Base-by-base conservation (phyloP, 2,888 invertebrate genomes). In the Ypsolopha sequella region DNA sequence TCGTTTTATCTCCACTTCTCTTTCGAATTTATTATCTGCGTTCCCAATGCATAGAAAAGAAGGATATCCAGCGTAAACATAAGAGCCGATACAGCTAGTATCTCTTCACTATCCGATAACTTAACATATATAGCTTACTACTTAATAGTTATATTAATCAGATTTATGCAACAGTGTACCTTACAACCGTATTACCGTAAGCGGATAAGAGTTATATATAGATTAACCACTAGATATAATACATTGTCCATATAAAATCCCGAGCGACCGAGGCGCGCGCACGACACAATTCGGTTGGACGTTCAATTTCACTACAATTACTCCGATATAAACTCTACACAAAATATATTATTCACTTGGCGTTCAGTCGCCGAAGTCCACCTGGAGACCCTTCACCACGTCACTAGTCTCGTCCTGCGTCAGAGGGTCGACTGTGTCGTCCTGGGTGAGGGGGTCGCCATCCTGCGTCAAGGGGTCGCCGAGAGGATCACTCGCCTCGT, bases 91-190 rank as follows among this genome's bases (percentile, higher is more conserved):
- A 73, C 67, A 64, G 60, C 66, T 69, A 69, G 65, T 62, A 68
- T 68, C 71, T 72, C 73, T 62, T 64, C 70, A 73, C 73, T 70
- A 73, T 73, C 72, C 73, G 73, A 67, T 68, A 73, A 73, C 78
- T 76, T 73, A 80, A 65, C 70, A 11, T 41, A 33, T 65, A 63
- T 76, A 77, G 65, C 72, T 77, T 77, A 78, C 68, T 60, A 68
- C 71, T 77, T 75, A 75, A 70, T 70, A 63, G 68, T 76, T 76
- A 81, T 75, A 77, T 78, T 80, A 82, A 80, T 82, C 82, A 80
- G 81, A 80, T 80, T 78, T 80, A 81, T 77, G 78, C 76, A 79
- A 79, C 80, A 77, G 75, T 74, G 74, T 75, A 73, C 75, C 76
- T 80, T 76, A 78, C 77, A 71, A 77, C 76, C 76, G 74, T 73